A percentile compares a stretch with the other conserved stretches of the same genome.
Evolutionary conservation across 2,888 invertebrate species (phyloP).

Genomic region (Bellardia pandia): DNA sequence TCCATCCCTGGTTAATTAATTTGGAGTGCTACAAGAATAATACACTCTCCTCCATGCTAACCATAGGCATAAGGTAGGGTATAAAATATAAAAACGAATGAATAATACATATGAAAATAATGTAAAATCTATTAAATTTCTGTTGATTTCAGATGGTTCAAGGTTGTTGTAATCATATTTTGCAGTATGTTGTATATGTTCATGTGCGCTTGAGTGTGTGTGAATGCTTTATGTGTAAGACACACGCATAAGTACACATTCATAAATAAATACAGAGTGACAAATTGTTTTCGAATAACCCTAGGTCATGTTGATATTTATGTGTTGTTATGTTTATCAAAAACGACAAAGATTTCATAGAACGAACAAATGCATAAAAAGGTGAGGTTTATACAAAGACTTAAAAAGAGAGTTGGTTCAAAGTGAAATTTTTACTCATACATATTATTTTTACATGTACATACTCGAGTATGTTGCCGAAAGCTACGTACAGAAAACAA

Average conservation of each 20-base stretch:
- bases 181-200: background rate
- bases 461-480: slow-evolving; percentile 10
- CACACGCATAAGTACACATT: background rate
- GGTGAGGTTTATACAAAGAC: background rate
- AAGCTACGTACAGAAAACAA: slow-evolving; percentile 39
- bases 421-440: slow-evolving; percentile 28
- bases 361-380: background rate
- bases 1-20: no score
- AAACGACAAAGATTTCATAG: slow-evolving; percentile 51
- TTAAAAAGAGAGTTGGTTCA: slow-evolving; percentile 7
- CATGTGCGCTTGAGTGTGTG: background rate
- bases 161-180: slow-evolving; percentile 57
- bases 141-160: slow-evolving; percentile 71
- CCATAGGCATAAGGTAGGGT: no score
- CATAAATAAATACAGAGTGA: slow-evolving; percentile 51
- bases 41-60: no score
- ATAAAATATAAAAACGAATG: slow-evolving; percentile 11
- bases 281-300: slow-evolving; percentile 73
- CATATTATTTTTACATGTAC: background rate
- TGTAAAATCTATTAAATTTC: slow-evolving; percentile 69
- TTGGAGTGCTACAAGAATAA: no score
- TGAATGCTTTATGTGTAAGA: slow-evolving; percentile 13
- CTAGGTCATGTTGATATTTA: slow-evolving; percentile 69
- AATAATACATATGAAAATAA: slow-evolving; percentile 28
- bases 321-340: slow-evolving; percentile 60